These are phyloP conservation scores for Polypedilum pembai DNA, from an alignment of 1,140 invertebrate species.

Conservation along the genomic window DNA sequence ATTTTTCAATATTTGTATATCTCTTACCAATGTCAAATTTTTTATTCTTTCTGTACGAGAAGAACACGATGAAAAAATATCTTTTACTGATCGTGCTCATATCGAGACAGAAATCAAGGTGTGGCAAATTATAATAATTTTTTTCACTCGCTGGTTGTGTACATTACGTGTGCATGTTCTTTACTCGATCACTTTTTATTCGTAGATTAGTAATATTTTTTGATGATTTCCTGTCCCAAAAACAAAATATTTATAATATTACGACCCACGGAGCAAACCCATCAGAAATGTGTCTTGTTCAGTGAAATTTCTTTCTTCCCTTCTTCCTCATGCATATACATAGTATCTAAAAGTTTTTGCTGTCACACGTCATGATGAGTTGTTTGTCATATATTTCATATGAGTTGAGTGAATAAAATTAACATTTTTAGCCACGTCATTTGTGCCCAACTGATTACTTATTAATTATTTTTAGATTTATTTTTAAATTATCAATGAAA, in stretches of 20 bases:
- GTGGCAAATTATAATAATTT: conserved; percentile 26
- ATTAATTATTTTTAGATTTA: too few species aligned
- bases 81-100: conserved; percentile 6
- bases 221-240: conserved; percentile 25
- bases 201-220: conserved; percentile 12
- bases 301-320: neutral
- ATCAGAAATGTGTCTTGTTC: neutral
- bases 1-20: too few species aligned
- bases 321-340: neutral
- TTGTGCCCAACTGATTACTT: too few species aligned
- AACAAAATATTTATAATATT: neutral
- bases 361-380: too few species aligned
- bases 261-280: conserved; percentile 5
- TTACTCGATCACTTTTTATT: conserved; percentile 5
- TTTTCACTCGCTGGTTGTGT: neutral
- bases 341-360: too few species aligned
- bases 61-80: neutral
- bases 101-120: conserved; percentile 25
- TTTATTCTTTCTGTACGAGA: neutral
- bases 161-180: conserved; percentile 16
- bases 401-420: too few species aligned
- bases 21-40: neutral
- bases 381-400: too few species aligned
- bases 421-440: too few species aligned
- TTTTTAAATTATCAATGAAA: too few species aligned